phyloP scores from a whole-genome alignment of 2,888 invertebrate genomes.

The Orthosia gothica region DNA sequence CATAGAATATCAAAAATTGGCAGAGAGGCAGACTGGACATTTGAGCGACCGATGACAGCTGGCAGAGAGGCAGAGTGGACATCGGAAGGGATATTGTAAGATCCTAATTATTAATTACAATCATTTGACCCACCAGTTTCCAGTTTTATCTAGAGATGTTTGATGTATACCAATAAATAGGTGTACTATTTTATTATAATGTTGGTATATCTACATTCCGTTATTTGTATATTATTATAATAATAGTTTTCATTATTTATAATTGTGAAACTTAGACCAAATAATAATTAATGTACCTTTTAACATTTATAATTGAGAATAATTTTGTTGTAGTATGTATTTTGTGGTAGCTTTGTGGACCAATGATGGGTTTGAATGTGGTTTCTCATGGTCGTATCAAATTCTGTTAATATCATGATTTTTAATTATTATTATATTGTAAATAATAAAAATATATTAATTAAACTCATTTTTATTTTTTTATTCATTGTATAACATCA shows the following conservation, averaged over 20 bases:
- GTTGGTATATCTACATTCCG: conserved; percentile 91
- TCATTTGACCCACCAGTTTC: conserved; percentile 91
- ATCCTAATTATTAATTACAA: conserved; percentile 80
- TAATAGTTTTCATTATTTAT: conserved; percentile 90
- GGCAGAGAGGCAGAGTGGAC: too few relatives aligned
- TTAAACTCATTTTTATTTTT: conserved; percentile 79
- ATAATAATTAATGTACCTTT: conserved; percentile 92
- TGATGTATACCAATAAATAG: conserved; percentile 86
- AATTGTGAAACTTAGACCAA: conserved; percentile 91
- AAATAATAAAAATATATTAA: conserved; percentile 90
- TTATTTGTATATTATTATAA: conserved; percentile 89
- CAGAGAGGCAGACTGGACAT: too few relatives aligned
- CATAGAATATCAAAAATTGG: too few relatives aligned
- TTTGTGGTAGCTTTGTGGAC: conserved; percentile 91
- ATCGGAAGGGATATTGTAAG: conserved; percentile 78
- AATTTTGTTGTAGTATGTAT: conserved; percentile 85
- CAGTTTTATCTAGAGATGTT: conserved; percentile 90
- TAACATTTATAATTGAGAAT: conserved; percentile 87
- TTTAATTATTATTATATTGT: conserved; percentile 84
- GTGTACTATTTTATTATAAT: conserved; percentile 83
- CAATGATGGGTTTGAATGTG: conserved; percentile 89
- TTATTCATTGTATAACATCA: conserved; percentile 44
- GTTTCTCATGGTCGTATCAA: conserved; percentile 86
- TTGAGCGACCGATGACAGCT: too few relatives aligned
- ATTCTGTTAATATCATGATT: conserved; percentile 88